These are phyloP conservation scores for Oceanodroma leucorhoa DNA, from an alignment of 2,797 vertebrate species.

Conservation along the genomic window DNA sequence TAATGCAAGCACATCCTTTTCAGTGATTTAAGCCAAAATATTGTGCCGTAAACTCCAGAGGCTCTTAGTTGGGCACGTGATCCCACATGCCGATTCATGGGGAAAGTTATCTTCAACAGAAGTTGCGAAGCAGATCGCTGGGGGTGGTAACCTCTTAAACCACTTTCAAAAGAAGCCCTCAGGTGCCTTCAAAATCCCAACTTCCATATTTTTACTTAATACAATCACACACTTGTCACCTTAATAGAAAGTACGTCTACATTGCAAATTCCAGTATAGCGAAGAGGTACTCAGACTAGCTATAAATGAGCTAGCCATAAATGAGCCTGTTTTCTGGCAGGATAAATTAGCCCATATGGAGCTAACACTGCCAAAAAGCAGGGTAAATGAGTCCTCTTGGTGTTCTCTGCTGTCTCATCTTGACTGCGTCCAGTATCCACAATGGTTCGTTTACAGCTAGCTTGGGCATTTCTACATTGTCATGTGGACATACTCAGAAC, in stretches of 20 bases:
- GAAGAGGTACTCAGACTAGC: background rate
- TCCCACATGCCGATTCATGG: background rate
- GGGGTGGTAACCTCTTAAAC: background rate
- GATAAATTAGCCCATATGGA: constrained; percentile 21
- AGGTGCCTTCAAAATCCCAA: background rate
- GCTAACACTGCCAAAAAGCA: constrained; percentile 24
- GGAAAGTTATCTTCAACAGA: background rate
- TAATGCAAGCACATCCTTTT: background rate
- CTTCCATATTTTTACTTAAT: background rate
- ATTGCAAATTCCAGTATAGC: background rate
- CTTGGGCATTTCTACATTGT: background rate
- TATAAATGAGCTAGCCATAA: constrained; percentile 28
- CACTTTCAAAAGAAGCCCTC: background rate
- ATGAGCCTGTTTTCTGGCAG: background rate
- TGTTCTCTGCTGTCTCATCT: constrained; percentile 15
- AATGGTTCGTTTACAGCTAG: background rate
- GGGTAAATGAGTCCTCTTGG: background rate
- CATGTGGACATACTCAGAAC: background rate
- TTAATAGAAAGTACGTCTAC: background rate
- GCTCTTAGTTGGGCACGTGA: background rate
- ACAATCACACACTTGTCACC: background rate
- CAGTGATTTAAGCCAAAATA: background rate
- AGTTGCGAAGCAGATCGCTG: rapidly evolving
- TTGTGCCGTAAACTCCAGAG: background rate
- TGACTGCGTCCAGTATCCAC: background rate